phyloP scores from a whole-genome alignment of 2,113 vertebrate species.

The Sardina pilchardus region DNA sequence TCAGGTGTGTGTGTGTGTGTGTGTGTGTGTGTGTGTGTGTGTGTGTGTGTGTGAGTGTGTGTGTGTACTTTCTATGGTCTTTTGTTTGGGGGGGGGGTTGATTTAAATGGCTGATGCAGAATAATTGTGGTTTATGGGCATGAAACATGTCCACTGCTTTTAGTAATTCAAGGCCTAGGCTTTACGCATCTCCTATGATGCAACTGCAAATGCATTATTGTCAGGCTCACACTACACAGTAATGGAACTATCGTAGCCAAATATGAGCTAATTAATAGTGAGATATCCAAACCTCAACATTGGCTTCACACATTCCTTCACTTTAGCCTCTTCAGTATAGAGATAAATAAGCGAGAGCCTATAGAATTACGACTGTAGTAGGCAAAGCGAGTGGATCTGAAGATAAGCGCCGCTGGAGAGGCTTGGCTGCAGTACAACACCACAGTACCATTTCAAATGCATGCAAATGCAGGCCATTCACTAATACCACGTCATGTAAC shows the following conservation, averaged over 20 bases:
- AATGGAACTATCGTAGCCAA: too few species aligned
- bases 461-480: background rate
- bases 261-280: too few species aligned
- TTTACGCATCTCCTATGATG: background rate
- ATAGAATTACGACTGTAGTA: background rate
- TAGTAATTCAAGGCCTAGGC: background rate
- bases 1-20: constrained; percentile 56
- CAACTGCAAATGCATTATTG: background rate
- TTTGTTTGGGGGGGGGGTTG: background rate
- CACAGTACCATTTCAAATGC: background rate
- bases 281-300: background rate
- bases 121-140: background rate
- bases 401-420: background rate
- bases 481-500: background rate
- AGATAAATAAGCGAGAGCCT: background rate
- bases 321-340: background rate
- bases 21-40: constrained; percentile 37
- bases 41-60: constrained; percentile 1
- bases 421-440: background rate
- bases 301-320: background rate
- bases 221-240: background rate
- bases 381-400: background rate
- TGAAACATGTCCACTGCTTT: background rate
- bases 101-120: background rate
- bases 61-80: background rate